Evolutionary conservation across 2,888 invertebrate species (phyloP), one percentile per base, ranked within the genome.

Genomic region (Microdon myrmicae): DNA sequence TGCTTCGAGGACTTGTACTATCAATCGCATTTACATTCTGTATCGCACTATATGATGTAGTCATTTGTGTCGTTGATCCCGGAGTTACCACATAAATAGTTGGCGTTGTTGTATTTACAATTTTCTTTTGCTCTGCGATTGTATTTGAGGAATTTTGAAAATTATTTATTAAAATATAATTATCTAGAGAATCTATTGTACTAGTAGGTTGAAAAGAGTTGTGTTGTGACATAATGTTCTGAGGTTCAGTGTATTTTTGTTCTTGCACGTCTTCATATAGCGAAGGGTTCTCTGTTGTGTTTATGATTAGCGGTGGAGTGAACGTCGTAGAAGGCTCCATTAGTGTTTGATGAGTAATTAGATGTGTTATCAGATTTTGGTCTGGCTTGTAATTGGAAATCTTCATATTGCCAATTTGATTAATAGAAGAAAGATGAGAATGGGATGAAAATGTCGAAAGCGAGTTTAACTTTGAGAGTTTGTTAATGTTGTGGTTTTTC

Each of bases 31-130:
- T 37, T 4, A 22, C 16, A 10, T 14, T 25, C 7, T 22, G 6
- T 20, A 25, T 25, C 14, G 6, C 29, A 10, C 29, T 26, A 72
- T 72, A 29, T n/a, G 49, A 54, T 16, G 66, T 49, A 79, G 80
- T 77, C 75, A 79, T 71, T 10, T 56, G 37, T 28, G 55, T 44
- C 6, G 60, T 47, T 17, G 10, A 31, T 14, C 25, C 38, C 12
- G 55, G 25, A 14, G 59, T 49, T 20, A 9, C 51, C 23, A 58
- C 56, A 1, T 49, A 47, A 13, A 68, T 44, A 19, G 64, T 45
- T 12, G 67, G 53, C 25, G 55, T 56, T 2, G 60, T 39, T 51
- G 12, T 49, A 19, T 49, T 58, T 23, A 54, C 60, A 25, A 60
- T 19, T 49, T 37, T 48, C 23, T 60, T 68, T 39, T 60, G 58